Conservation (phyloP, 2,888 invertebrate species). For the Yponomeuta cagnagella region DNA sequence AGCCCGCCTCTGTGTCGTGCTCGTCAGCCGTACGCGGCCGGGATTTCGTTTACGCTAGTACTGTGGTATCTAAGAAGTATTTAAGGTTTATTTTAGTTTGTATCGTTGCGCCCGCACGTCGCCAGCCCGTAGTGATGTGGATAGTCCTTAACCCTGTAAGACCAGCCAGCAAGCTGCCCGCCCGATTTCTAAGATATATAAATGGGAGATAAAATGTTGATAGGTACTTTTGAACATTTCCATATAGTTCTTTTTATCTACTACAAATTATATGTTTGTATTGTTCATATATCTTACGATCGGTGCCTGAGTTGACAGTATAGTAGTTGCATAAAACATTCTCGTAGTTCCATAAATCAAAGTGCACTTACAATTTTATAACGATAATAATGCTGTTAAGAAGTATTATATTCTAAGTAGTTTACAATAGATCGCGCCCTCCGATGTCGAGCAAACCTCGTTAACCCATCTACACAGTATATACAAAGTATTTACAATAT, state of each 20-base stretch:
- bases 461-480: conserved; percentile 61
- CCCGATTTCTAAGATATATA: no score
- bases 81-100: no score
- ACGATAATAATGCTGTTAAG: conserved; percentile 34
- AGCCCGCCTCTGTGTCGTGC: no score
- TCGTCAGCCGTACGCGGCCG: no score
- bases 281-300: conserved; percentile 30
- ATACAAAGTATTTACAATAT: conserved; percentile 71
- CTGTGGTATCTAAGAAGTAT: no score
- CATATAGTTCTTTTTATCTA: conserved; percentile 13
- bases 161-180: no score
- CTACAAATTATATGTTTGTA: conserved; percentile 32
- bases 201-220: no score
- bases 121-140: no score
- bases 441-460: conserved; percentile 53
- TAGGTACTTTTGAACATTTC: no score
- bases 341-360: conserved; percentile 67
- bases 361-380: conserved; percentile 70
- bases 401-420: conserved; percentile 63
- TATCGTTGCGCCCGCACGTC: no score
- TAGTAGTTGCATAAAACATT: conserved; percentile 29
- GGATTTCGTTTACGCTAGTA: no score
- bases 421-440: conserved; percentile 34
- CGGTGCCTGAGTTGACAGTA: conserved; percentile 36
- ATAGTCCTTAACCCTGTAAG: no score